A percentile compares a stretch with the other conserved stretches of the same genome.
phyloP scores from a whole-genome alignment of 2,797 vertebrate species.

The Channallabes apus region DNA sequence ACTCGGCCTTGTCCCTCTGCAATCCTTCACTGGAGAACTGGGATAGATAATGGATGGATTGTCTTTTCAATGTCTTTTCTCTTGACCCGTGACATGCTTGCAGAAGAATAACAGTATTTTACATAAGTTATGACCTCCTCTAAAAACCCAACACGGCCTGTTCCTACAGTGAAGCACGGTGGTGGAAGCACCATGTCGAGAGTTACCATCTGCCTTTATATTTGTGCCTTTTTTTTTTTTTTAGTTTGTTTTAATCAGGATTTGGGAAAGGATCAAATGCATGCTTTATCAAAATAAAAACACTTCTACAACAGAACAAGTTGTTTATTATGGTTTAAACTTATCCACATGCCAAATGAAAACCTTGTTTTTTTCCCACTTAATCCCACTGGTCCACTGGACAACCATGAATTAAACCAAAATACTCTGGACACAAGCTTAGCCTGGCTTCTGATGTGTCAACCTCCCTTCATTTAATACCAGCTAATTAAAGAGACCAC shows the following conservation, averaged over 20 bases:
- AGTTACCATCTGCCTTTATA: background rate
- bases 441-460: background rate
- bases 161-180: background rate
- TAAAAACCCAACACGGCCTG: background rate
- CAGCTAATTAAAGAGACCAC: background rate
- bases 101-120: background rate
- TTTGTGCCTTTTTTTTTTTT: background rate
- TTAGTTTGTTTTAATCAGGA: background rate
- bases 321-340: background rate
- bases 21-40: no score
- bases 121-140: background rate
- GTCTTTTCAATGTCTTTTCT: background rate
- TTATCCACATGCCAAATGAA: background rate
- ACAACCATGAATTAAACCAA: background rate
- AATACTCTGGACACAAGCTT: background rate
- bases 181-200: background rate
- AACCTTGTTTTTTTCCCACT: background rate
- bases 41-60: background rate
- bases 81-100: background rate
- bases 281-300: background rate
- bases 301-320: background rate
- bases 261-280: background rate
- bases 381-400: background rate
- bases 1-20: no score
- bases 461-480: background rate